A percentile compares a stretch with the other conserved stretches of the same genome.
phyloP scores from a whole-genome alignment of 2,888 invertebrate species.

The Alentia gelatinosa region DNA sequence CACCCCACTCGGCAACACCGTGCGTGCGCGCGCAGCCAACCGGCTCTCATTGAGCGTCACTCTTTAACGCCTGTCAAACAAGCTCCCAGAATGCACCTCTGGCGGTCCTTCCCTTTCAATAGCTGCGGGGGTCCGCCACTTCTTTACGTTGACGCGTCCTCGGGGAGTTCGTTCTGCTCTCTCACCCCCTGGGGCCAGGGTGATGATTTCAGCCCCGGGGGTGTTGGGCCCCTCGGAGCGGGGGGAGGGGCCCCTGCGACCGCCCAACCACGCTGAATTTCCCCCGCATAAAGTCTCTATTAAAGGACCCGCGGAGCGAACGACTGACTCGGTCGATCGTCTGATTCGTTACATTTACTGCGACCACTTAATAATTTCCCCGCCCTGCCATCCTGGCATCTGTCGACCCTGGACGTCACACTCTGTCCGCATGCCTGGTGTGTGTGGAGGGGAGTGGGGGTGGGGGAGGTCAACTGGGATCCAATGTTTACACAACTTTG shows the following conservation, averaged over 20 bases:
- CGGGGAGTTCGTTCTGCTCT: neutral
- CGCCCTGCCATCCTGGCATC: neutral
- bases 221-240: neutral
- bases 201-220: neutral
- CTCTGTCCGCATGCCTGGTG: neutral
- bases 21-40: neutral
- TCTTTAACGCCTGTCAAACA: neutral
- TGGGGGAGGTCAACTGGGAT: neutral
- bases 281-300: neutral
- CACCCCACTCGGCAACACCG: neutral
- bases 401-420: neutral
- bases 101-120: neutral
- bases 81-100: neutral
- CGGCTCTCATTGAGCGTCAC: neutral
- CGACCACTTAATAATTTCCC: neutral
- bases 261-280: neutral
- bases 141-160: neutral
- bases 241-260: neutral
- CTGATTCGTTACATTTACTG: neutral
- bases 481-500: neutral
- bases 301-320: neutral
- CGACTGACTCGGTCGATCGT: neutral
- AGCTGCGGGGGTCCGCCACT: neutral
- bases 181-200: neutral
- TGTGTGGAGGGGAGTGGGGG: too few relatives aligned